Evolutionary conservation across 2,888 invertebrate species (phyloP), one percentile per base, ranked within the genome.

Genomic region (Rhamphomyia laevipes): DNA sequence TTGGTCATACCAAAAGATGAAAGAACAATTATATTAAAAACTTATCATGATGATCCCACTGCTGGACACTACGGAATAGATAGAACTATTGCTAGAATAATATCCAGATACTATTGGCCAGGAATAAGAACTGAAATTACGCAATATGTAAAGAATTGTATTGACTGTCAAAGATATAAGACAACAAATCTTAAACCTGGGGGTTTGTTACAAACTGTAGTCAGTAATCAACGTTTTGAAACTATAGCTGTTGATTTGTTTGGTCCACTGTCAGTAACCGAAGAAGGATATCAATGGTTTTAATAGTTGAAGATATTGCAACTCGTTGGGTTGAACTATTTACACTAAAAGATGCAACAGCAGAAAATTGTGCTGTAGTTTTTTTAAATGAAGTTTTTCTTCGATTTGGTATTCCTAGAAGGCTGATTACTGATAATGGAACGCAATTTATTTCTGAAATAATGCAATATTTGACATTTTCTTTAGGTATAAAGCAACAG

Each of bases 381-480:
- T 48, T 68, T 0, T 37, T 67, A 0, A 51, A 63, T 23, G 64
- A 67, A 49, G 49, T 65, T 1, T 59, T 67, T n/a, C 37, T 67
- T 4, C 51, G 65, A 18, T 66, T 59, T 51, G 66, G 65, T 1
- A 18, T 60, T 4, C 63, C 62, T 0, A 35, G 66, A 1, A 45
- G 62, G 13, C 15, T 68, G 0, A 56, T 63, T n/a, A n/a, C n/a
- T n/a, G n/a, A n/a, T n/a, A n/a, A n/a, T n/a, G n/a, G n/a, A n/a
- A n/a, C n/a, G n/a, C n/a, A n/a, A n/a, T n/a, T n/a, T n/a, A n/a
- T n/a, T n/a, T n/a, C n/a, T n/a, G n/a, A n/a, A n/a, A n/a, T n/a
- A n/a, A n/a, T n/a, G n/a, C n/a, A n/a, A n/a, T n/a, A n/a, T n/a
- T n/a, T n/a, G n/a, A n/a, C n/a, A n/a, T n/a, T n/a, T n/a, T n/a